phyloP scores from a whole-genome alignment of 2,113 vertebrate species.

The Corythornis vintsioides region DNA sequence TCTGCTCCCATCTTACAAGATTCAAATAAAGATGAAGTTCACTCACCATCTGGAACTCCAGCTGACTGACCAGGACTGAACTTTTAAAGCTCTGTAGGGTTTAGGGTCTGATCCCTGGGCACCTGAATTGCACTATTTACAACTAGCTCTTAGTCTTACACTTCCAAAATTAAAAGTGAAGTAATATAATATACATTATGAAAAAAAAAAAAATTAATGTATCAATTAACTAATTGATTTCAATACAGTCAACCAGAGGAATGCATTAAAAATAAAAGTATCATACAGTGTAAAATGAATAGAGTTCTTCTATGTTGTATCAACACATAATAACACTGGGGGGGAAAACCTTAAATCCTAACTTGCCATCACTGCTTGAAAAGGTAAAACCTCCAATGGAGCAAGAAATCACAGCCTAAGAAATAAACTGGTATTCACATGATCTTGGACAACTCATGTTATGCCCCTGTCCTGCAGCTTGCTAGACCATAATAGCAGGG shows the following conservation, averaged over 20 bases:
- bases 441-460: rapidly evolving
- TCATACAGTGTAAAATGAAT: neutral
- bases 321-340: neutral
- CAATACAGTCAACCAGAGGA: rapidly evolving
- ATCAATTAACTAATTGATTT: neutral
- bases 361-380: neutral
- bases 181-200: rapidly evolving
- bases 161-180: neutral
- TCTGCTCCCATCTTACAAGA: neutral
- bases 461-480: neutral
- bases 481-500: neutral
- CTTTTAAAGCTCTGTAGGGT: neutral
- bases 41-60: neutral
- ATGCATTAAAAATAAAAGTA: neutral
- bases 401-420: neutral
- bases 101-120: neutral
- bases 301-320: neutral
- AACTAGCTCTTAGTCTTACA: neutral
- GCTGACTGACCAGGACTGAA: neutral
- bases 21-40: neutral
- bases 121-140: neutral
- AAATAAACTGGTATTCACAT: neutral
- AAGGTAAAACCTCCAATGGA: neutral
- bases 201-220: neutral
- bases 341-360: neutral